A percentile compares a stretch with the other conserved stretches of the same genome.
These are phyloP conservation scores for Herminia tarsipennalis DNA, from an alignment of 2,888 invertebrate genomes.

Conservation along the genomic window DNA sequence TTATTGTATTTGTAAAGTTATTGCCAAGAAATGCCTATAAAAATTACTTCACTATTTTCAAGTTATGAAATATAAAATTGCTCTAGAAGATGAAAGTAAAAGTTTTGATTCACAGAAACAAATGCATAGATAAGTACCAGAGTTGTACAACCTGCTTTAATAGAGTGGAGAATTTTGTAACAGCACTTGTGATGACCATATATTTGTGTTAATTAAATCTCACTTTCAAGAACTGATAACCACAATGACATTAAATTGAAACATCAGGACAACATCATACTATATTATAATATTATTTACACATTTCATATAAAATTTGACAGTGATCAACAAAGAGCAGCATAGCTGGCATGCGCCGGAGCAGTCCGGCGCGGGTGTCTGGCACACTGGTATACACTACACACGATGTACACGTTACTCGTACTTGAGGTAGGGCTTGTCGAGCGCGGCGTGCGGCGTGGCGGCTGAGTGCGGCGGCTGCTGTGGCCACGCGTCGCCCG, in stretches of 20 bases:
- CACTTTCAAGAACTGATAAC: slow-evolving; percentile 11
- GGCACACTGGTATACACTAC: slow-evolving; percentile 19
- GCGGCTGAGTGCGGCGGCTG: slow-evolving; percentile 43
- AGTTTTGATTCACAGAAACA: too few species aligned
- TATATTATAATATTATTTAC: slow-evolving; percentile 72
- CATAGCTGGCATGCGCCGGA: slow-evolving; percentile 33
- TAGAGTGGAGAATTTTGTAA: too few species aligned
- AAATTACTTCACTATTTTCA: too few species aligned
- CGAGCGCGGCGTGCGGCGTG: slow-evolving; percentile 50
- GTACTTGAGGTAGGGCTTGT: slow-evolving; percentile 82
- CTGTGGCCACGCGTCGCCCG: slow-evolving; percentile 56
- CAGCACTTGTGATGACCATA: background rate
- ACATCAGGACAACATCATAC: slow-evolving; percentile 52
- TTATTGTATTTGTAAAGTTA: too few species aligned
- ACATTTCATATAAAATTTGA: slow-evolving; percentile 79
- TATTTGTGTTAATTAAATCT: slow-evolving; percentile 1
- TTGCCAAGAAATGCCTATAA: too few species aligned
- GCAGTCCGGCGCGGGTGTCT: slow-evolving; percentile 10
- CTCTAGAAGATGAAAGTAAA: too few species aligned
- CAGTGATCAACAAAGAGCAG: slow-evolving; percentile 71
- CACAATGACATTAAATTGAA: slow-evolving; percentile 23
- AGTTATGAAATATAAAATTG: too few species aligned
- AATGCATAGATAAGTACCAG: too few species aligned
- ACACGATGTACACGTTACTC: slow-evolving; percentile 61
- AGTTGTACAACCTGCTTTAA: too few species aligned